Percentiles rank a stretch among this genome's conserved stretches.
These are phyloP conservation scores for Triplophysa tibetana DNA, from an alignment of 2,113 vertebrate genomes.

Conservation along the genomic window DNA sequence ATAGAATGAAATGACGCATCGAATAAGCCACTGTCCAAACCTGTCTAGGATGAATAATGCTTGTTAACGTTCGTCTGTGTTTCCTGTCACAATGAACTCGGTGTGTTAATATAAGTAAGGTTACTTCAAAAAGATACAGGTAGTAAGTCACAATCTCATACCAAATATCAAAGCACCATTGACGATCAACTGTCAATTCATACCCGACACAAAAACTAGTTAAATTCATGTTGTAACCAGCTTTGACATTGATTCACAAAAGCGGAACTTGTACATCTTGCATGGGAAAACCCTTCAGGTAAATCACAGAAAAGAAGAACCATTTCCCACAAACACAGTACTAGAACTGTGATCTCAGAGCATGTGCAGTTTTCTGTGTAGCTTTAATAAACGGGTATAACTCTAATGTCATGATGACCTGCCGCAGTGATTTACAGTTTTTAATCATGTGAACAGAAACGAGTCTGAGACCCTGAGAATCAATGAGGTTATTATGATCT, in stretches of 20 bases:
- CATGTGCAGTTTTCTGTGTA: constrained; percentile 17
- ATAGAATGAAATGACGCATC: neutral
- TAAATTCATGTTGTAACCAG: neutral
- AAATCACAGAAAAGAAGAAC: constrained; percentile 29
- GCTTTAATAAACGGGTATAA: neutral
- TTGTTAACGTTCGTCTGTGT: neutral
- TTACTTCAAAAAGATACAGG: neutral
- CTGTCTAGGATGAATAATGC: constrained; percentile 2
- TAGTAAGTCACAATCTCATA: neutral
- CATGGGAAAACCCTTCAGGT: constrained; percentile 36
- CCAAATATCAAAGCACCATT: neutral
- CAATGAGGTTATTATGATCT: constrained; percentile 1
- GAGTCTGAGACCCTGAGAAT: constrained; percentile 1
- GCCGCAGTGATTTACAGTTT: neutral
- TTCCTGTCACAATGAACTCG: constrained; percentile 6
- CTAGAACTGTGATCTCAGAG: constrained; percentile 14
- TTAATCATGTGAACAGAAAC: neutral
- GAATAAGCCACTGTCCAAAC: constrained; percentile 25
- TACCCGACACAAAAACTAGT: neutral
- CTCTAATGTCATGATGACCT: neutral
- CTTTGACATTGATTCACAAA: neutral
- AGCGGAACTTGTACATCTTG: constrained; percentile 6
- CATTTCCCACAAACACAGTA: constrained; percentile 11
- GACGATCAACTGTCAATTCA: neutral
- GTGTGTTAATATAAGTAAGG: neutral